These are phyloP conservation scores for Beris chalybata DNA, from an alignment of 2,888 invertebrate species.

Conservation along the genomic window DNA sequence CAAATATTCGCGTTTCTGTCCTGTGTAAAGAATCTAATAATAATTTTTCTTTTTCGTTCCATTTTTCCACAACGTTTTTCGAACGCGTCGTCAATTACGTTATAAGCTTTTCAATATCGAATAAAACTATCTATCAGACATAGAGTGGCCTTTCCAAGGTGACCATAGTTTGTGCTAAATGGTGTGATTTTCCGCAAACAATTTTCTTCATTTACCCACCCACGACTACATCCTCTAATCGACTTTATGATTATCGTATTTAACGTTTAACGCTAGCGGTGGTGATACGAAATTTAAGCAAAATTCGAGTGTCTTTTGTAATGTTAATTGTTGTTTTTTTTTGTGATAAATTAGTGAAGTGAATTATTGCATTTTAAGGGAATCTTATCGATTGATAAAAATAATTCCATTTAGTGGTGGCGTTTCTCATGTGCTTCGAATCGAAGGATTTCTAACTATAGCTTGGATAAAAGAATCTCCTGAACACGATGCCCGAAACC, in stretches of 20 bases:
- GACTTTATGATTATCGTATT: no score
- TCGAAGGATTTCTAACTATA: not conserved
- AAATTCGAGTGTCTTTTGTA: no score
- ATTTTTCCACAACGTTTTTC: not conserved
- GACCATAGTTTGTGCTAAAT: not conserved
- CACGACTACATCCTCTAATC: not conserved
- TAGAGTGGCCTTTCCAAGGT: constrained; percentile 8
- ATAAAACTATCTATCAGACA: constrained; percentile 10
- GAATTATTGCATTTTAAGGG: no score
- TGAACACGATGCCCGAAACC: constrained; percentile 12
- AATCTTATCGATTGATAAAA: not conserved
- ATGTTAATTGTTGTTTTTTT: no score
- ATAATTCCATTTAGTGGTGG: not conserved
- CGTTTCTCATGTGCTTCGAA: not conserved
- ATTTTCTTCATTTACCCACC: not conserved
- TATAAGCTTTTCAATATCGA: constrained; percentile 20
- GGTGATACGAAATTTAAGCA: no score
- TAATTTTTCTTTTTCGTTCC: constrained; percentile 1
- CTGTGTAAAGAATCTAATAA: constrained; percentile 1
- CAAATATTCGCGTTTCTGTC: no score
- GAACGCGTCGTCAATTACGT: constrained; percentile 9
- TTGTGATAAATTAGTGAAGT: no score
- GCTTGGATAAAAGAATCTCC: constrained; percentile 1
- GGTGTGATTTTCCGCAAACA: no score
- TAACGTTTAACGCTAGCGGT: no score